A percentile compares a stretch with the other conserved stretches of the same genome.
Conservation (phyloP, 2,113 vertebrate genomes). For the Isurus oxyrinchus region DNA sequence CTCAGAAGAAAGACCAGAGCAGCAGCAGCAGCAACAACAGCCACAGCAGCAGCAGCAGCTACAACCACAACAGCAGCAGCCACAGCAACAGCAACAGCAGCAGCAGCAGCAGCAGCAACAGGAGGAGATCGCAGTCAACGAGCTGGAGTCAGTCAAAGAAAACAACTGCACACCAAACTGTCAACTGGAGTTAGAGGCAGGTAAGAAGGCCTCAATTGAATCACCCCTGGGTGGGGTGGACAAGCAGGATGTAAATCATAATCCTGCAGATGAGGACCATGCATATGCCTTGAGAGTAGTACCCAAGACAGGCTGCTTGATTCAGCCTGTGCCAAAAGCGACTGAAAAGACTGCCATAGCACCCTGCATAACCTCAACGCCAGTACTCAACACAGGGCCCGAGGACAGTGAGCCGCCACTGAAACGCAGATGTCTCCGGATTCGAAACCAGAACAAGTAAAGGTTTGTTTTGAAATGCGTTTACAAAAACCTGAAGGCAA, state of each 20-base stretch:
- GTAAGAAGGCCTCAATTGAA: constrained; percentile 69
- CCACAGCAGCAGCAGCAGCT: background rate
- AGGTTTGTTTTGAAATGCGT: constrained; percentile 62
- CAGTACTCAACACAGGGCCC: constrained; percentile 75
- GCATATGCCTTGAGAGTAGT: constrained; percentile 86
- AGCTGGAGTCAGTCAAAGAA: constrained; percentile 91
- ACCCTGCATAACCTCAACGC: constrained; percentile 81
- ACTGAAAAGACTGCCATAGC: constrained; percentile 81
- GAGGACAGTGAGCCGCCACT: constrained; percentile 90
- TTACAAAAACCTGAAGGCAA: constrained; percentile 34
- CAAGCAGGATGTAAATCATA: constrained; percentile 78
- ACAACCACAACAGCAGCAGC: background rate
- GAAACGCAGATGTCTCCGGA: constrained; percentile 99
- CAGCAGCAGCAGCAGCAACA: constrained; percentile 33
- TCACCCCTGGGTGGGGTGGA: constrained; percentile 72
- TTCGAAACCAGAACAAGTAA: constrained; percentile 99
- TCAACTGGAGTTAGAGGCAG: constrained; percentile 70
- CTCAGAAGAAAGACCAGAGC: constrained; percentile 46
- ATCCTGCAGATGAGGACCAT: constrained; percentile 87
- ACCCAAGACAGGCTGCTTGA: constrained; percentile 89
- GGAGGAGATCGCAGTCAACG: constrained; percentile 68
- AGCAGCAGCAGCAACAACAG: background rate
- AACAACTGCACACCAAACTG: constrained; percentile 81
- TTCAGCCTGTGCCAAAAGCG: constrained; percentile 98
- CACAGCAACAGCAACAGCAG: constrained; percentile 46